phyloP scores from a whole-genome alignment of 1,140 invertebrate genomes.

The Panulirus ornatus region DNA sequence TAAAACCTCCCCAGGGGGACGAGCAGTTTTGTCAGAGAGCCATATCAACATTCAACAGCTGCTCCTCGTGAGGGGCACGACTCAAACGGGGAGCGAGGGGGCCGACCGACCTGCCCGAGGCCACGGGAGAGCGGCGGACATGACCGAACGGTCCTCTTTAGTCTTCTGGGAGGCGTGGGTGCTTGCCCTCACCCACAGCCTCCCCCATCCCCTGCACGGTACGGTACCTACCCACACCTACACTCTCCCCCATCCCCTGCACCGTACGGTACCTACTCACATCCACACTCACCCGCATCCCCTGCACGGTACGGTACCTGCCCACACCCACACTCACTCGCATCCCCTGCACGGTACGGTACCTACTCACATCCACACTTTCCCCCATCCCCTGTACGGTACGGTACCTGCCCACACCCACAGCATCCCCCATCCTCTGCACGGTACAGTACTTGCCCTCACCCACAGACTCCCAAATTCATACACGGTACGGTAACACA shows the following conservation, averaged over 20 bases:
- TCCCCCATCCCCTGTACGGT: neutral
- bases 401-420: no score
- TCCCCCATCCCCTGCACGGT: neutral
- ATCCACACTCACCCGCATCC: neutral
- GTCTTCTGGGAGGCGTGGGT: no score
- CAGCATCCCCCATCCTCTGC: no score
- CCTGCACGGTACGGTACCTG: neutral
- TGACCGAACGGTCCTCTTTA: neutral
- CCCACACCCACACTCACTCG: neutral
- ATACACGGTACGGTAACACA: neutral
- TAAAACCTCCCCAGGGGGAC: no score
- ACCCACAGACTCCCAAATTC: no score
- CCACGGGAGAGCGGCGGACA: no score
- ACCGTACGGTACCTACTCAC: neutral
- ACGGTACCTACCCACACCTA: neutral
- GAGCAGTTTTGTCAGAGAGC: no score
- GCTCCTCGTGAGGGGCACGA: neutral
- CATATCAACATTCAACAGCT: no score
- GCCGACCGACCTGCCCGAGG: neutral
- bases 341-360: neutral
- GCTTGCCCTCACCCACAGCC: neutral
- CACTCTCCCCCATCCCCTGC: neutral
- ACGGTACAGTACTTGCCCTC: neutral
- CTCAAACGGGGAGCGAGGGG: neutral
- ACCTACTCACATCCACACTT: neutral